Base-by-base conservation (phyloP, 2,113 vertebrate species). In the Neolamprologus caudopunctatus region DNA sequence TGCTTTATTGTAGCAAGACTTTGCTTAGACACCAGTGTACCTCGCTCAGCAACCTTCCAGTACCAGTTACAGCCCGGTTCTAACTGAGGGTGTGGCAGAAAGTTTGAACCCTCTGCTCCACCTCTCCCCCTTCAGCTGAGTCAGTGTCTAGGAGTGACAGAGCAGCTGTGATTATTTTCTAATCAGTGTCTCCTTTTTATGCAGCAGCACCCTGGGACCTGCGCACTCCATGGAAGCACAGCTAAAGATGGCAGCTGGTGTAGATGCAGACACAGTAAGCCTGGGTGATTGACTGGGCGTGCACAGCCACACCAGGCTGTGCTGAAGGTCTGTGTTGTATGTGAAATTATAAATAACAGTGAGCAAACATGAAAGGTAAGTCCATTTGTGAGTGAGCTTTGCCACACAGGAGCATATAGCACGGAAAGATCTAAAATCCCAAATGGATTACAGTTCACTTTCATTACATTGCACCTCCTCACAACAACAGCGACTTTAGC, bases 381-480 rank as follows among this genome's bases (percentile, higher is more conserved):
- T 42, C 2, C 37, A 16, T 45, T 42, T 73, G 68, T 45, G 40
- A 26, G 68, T 26, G 68, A 73, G 68, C 68, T 73, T 73, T 45
- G 14, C 68, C 24, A 45, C 40, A 45, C 21, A 73, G 40, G 16
- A 12, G 6, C 42, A 45, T 19, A 31, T 16, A 19, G 24, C 24
- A 19, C 2, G 6, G 71, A 78, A 78, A 78, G 42, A 8, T 78
- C 45, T 12, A 78, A 78, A 78, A 31, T 78, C 26, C 71, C 71
- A 78, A 17, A 50, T 50, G 10, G 71, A 78, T 78, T 78, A 19
- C 71, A 47, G 71, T 75, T 75, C 71, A 75, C 40, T 47, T 47
- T 75, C 3, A 28, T 78, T 50, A 50, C 7, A 50, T 31, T 50
- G 26, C 24, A n/a, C 26, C 42, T 31, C 9, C 26, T 31, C 7